Evolutionary conservation across 2,113 vertebrate genomes (phyloP).

Genomic region (Ia io): DNA sequence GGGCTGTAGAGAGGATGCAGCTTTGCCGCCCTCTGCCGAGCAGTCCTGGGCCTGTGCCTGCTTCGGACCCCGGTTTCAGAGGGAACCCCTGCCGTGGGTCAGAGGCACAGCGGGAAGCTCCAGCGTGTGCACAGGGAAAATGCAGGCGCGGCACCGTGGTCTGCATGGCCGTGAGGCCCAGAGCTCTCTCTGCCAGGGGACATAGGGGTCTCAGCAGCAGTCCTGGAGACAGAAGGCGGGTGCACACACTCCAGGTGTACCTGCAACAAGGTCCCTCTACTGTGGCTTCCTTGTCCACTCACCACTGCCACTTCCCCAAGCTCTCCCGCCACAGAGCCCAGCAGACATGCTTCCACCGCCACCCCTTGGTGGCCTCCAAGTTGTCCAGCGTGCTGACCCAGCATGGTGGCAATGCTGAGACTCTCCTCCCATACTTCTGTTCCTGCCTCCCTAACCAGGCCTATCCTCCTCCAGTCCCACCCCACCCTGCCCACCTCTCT

Average conservation of each 20-base stretch:
- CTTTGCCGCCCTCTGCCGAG: not conserved
- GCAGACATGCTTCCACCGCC: not conserved
- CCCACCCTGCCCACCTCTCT: not conserved
- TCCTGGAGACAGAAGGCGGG: not conserved
- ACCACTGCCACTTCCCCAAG: not conserved
- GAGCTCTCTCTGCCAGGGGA: not conserved
- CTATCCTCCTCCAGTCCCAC: not conserved
- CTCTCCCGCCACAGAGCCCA: not conserved
- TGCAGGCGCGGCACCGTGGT: not conserved
- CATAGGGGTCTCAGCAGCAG: not conserved
- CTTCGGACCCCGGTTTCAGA: not conserved
- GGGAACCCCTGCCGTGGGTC: not conserved
- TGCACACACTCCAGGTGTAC: accelerated
- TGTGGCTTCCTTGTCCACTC: not conserved
- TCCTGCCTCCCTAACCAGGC: not conserved
- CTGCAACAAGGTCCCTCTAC: not conserved
- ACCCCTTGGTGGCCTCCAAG: not conserved
- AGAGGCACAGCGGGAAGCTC: not conserved
- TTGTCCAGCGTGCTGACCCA: not conserved
- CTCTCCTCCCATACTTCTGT: not conserved
- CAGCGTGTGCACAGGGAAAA: not conserved
- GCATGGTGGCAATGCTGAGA: not conserved
- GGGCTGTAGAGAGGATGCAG: accelerated
- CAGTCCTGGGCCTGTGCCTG: not conserved
- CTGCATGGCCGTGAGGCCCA: not conserved